Evolutionary conservation across 2,888 invertebrate species (phyloP), one percentile per base, ranked within the genome.

Genomic region (Leistus spinibarbis): DNA sequence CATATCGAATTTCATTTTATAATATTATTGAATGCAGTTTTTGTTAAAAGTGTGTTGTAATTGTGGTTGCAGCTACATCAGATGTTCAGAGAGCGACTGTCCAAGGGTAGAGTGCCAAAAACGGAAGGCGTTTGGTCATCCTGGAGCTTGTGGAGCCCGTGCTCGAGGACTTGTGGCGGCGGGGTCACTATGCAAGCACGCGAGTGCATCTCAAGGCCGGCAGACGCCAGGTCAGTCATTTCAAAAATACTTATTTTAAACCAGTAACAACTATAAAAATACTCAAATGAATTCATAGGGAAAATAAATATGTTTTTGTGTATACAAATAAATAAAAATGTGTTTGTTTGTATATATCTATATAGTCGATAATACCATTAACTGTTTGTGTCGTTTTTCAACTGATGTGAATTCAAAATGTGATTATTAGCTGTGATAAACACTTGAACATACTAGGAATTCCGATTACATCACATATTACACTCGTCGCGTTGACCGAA

Each of bases 151-250:
- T 94, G 94, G 94, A 91, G 91, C 78, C 85, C 90, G 10, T 94
- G 94, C 82, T 91, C 92, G n/a, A 88, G 91, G 80, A 88, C 89
- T n/a, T 94, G 94, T 82, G 93, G 92, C 0, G 92, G 92, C 2
- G 93, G 93, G 17, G 90, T 94, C 69, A 90, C 92, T 57, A 90
- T 92, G 54, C 93, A 93, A 82, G 89, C 90, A 64, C 86, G 94
- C 67, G 90, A 91, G 79, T 94, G 94, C 81, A 85, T 92, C 57
- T 77, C 78, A 56, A 77, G 82, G 75, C 81, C 82, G 54, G 81
- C 82, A 65, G 83, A 83, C 75, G 78, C 81, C 23, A 82, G 82
- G 83, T 82, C 76, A 77, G 77, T 60, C 22, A 9, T 60, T 10
- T 60, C 4, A 54, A 3, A n/a, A n/a, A n/a, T n/a, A n/a, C n/a